Percentiles rank a stretch among this genome's conserved stretches.
phyloP scores from a whole-genome alignment of 1,140 invertebrate genomes.

The Diorhabda carinulata region DNA sequence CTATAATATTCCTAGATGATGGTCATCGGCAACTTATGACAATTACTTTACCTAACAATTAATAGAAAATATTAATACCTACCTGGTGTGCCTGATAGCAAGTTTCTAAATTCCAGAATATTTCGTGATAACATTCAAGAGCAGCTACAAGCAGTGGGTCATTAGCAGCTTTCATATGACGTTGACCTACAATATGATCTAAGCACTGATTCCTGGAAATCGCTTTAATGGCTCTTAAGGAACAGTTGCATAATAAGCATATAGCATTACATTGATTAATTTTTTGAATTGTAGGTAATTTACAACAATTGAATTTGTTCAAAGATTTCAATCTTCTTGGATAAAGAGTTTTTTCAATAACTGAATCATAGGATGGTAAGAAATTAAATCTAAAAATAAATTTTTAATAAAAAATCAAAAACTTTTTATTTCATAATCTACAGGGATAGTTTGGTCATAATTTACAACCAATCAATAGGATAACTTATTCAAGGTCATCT shows the following conservation, averaged over 20 bases:
- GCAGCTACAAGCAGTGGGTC: constrained; percentile 8
- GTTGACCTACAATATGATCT: constrained; percentile 30
- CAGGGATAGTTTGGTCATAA: too few relatives aligned
- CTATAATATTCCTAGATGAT: too few relatives aligned
- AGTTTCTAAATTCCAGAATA: constrained; percentile 28
- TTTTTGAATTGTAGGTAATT: constrained; percentile 29
- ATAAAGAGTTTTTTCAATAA: constrained; percentile 25
- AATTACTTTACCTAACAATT: background rate
- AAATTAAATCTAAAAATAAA: constrained; percentile 26
- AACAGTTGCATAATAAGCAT: constrained; percentile 32
- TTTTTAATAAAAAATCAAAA: too few relatives aligned
- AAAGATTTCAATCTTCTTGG: constrained; percentile 18
- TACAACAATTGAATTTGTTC: constrained; percentile 23
- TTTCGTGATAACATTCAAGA: constrained; percentile 30
- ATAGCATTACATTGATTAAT: constrained; percentile 23
- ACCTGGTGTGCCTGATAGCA: constrained; percentile 35
- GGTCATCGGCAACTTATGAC: too few relatives aligned
- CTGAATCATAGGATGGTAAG: constrained; percentile 17
- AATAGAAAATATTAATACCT: background rate
- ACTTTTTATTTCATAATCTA: too few relatives aligned
- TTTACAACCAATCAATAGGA: too few relatives aligned
- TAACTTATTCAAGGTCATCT: too few relatives aligned
- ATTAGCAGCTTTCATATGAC: constrained; percentile 25
- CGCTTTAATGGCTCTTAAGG: constrained; percentile 17
- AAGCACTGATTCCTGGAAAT: constrained; percentile 18